Conservation (phyloP, 37 sponge, comb jelly and placozoan species). For the Cliona cf. orientalis region DNA sequence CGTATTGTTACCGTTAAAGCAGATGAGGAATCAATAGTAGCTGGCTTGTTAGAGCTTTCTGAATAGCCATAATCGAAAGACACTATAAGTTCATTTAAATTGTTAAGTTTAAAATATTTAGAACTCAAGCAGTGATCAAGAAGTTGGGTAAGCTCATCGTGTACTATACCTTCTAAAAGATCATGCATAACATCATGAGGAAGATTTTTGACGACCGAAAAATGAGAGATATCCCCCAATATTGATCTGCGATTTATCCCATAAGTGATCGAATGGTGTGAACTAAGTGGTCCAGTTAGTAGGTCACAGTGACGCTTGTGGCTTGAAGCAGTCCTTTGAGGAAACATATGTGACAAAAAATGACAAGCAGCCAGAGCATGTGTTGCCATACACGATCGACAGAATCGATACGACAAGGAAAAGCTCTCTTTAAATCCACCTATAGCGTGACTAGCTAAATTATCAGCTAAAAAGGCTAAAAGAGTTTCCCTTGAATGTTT, state of each 20-base stretch:
- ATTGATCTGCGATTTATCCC: background rate
- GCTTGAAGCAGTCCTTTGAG: background rate
- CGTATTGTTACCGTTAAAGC: background rate
- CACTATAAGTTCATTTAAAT: background rate
- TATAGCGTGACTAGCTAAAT: constrained; percentile 12
- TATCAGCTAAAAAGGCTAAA: constrained; percentile 32
- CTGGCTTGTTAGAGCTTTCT: constrained; percentile 12
- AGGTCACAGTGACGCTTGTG: constrained; percentile 2
- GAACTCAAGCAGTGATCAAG: background rate
- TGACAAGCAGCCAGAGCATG: background rate
- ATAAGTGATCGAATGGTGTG: constrained; percentile 7
- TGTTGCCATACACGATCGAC: constrained; percentile 15
- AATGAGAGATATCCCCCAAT: background rate
- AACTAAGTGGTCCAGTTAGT: background rate
- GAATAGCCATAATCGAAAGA: constrained; percentile 13
- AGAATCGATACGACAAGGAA: constrained; percentile 5
- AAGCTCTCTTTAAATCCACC: constrained; percentile 26
- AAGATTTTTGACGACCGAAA: background rate
- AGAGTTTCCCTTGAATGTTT: background rate
- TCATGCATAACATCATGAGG: constrained; percentile 37
- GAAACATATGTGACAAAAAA: background rate
- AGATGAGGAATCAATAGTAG: background rate
- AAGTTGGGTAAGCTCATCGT: background rate
- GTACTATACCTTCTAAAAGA: background rate
- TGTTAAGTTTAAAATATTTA: background rate